Evolutionary conservation across 2,113 vertebrate species (phyloP).

Genomic region (Lampris incognitus): DNA sequence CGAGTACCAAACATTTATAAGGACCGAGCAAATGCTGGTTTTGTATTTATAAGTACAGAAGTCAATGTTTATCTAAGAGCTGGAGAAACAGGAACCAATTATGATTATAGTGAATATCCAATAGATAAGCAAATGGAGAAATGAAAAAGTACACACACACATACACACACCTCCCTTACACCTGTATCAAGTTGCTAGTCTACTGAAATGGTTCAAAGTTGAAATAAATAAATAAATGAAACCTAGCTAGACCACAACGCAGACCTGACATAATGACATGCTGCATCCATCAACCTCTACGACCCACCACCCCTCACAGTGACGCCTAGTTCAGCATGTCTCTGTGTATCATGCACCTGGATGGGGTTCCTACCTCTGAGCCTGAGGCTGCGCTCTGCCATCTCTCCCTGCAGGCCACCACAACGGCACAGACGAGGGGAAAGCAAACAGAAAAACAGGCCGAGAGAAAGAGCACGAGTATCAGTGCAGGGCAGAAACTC

Average conservation of each 20-base stretch:
- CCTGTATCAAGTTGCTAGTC: neutral
- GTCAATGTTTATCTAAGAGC: neutral
- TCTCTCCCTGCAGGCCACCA: conserved; percentile 24
- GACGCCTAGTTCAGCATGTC: conserved; percentile 1
- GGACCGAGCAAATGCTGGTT: no score
- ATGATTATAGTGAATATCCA: neutral
- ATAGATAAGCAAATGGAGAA: neutral
- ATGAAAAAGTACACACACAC: neutral
- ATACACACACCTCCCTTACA: neutral
- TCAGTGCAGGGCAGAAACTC: conserved; percentile 24
- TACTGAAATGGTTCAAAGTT: neutral
- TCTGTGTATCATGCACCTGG: conserved; percentile 26
- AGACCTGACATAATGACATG: neutral
- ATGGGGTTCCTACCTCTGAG: conserved; percentile 77
- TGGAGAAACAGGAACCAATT: neutral
- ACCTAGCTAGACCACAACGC: no score
- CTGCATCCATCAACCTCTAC: neutral
- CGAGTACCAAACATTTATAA: neutral
- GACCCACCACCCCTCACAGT: neutral
- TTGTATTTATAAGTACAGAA: neutral
- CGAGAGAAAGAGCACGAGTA: conserved; percentile 36
- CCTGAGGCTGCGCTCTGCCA: conserved; percentile 71
- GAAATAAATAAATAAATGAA: neutral
- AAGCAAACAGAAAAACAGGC: conserved; percentile 14
- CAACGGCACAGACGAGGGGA: conserved; percentile 13